Evolutionary conservation across 2,113 vertebrate genomes (phyloP), one percentile per base, ranked within the genome.

Genomic region (Pollachius pollachius): DNA sequence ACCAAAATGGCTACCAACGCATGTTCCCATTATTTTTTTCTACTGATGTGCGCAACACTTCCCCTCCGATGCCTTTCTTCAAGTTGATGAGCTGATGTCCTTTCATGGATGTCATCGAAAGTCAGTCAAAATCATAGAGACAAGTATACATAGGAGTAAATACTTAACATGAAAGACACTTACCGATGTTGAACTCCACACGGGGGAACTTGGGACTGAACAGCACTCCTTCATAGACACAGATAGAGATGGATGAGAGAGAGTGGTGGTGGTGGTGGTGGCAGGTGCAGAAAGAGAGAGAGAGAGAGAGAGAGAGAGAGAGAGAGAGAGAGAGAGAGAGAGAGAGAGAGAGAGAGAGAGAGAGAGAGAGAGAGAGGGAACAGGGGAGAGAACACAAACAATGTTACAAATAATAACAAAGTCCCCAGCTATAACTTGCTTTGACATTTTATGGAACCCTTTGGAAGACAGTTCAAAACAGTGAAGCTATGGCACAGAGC

Each of bases 161-260:
- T 48, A 48, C 8, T 9, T 11, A 48, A 48, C 41, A 48, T 48
- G 27, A 34, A 15, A 52, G 58, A 58, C 52, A 91, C 89, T 91
- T 84, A 92, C 88, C 88, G 0, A 92, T 72, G 72, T 85, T 87
- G 74, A 92, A 85, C 72, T 92, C 89, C 77, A 91, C 71, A 63
- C 65, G 78, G 23, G 81, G 81, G 73, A 87, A 68, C 73, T 70
- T 89, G 41, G 83, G 77, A 25, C 67, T 81, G 59, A 77, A 61
- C 72, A 82, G 62, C 27, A 79, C 74, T 79, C 84, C 90, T 89
- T 16, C 15, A 56, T 4, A 57, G 15, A 57, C 15, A n/a, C 15
- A 57, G n/a, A 57, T 5, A 57, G 54, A 17, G 15, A 59, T 21
- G 62, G 58, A 5, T 16, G 54, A 57, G 54, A 17, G 15, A 57